Percentiles rank a stretch among this genome's conserved stretches.
These are phyloP conservation scores for Chascanopsetta lugubris DNA, from an alignment of 2,113 vertebrate species.

Conservation along the genomic window DNA sequence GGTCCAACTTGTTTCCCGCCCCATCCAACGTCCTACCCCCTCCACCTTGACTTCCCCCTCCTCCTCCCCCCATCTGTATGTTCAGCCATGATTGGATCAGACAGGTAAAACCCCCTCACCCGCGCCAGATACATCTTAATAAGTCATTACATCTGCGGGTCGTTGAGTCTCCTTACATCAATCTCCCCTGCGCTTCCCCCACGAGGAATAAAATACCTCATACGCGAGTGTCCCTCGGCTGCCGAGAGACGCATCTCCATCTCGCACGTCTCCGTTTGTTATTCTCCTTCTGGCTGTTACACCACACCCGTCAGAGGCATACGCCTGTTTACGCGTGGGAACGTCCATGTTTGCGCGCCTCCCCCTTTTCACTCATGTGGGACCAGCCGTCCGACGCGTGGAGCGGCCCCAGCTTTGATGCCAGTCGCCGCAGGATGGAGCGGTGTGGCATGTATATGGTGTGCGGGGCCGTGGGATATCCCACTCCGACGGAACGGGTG, in stretches of 20 bases:
- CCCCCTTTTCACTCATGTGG: constrained; percentile 34
- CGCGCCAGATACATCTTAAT: constrained; percentile 68
- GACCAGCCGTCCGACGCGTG: constrained; percentile 46
- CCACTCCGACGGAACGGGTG: constrained; percentile 12
- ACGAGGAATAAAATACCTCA: constrained; percentile 74
- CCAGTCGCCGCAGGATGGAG: constrained; percentile 24
- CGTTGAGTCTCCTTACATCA: constrained; percentile 68
- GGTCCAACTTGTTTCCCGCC: constrained; percentile 18
- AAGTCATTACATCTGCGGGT: constrained; percentile 56
- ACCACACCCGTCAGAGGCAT: no score
- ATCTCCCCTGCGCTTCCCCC: constrained; percentile 74
- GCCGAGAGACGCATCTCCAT: no score
- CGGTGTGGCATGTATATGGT: constrained; percentile 14
- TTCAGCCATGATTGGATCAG: constrained; percentile 67
- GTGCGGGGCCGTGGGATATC: not conserved
- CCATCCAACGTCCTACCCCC: not conserved
- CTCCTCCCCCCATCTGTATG: constrained; percentile 56
- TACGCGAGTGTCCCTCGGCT: constrained; percentile 73
- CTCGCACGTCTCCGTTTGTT: no score
- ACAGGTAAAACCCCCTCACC: constrained; percentile 68
- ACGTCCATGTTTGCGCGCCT: constrained; percentile 2
- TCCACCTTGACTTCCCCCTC: constrained; percentile 22
- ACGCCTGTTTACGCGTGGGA: constrained; percentile 5
- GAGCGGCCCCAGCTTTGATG: constrained; percentile 34
- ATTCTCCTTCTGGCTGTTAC: no score